Conservation (phyloP, 2,797 vertebrate species). For the Micromesistius poutassou region DNA sequence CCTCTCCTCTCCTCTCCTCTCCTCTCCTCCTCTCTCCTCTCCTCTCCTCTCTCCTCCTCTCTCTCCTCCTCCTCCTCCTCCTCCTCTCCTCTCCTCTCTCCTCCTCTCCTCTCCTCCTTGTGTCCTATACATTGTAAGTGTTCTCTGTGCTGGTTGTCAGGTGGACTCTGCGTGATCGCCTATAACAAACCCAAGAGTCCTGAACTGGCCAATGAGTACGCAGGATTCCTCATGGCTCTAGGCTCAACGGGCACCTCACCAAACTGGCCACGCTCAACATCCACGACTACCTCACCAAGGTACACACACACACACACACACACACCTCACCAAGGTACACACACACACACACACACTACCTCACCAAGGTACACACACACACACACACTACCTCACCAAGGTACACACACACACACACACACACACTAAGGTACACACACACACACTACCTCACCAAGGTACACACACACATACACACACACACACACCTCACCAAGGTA, state of each 20-base stretch:
- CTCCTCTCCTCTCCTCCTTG: background rate
- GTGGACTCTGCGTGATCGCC: slow-evolving; percentile 96
- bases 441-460: too few species aligned
- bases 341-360: too few species aligned
- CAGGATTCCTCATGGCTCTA: slow-evolving; percentile 96
- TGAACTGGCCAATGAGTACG: slow-evolving; percentile 93
- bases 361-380: too few species aligned
- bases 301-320: slow-evolving; percentile 48
- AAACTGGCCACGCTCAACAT: slow-evolving; percentile 95
- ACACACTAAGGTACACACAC: slow-evolving; percentile 1
- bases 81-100: background rate
- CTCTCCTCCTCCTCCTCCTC: too few species aligned
- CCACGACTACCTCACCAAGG: slow-evolving; percentile 96
- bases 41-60: too few species aligned
- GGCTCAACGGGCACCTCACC: slow-evolving; percentile 95
- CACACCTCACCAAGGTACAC: too few species aligned
- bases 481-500: too few species aligned
- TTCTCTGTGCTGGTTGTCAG: slow-evolving; percentile 35
- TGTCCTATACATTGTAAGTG: too few species aligned
- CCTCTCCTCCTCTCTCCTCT: too few species aligned
- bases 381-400: slow-evolving; percentile 88
- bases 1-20: too few species aligned
- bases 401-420: slow-evolving; percentile 58
- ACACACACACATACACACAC: slow-evolving; percentile 4
- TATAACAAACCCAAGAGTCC: slow-evolving; percentile 97